Percentiles rank a stretch among this genome's conserved stretches.
Conservation (phyloP, 2,113 vertebrate genomes). For the Meles meles region DNA sequence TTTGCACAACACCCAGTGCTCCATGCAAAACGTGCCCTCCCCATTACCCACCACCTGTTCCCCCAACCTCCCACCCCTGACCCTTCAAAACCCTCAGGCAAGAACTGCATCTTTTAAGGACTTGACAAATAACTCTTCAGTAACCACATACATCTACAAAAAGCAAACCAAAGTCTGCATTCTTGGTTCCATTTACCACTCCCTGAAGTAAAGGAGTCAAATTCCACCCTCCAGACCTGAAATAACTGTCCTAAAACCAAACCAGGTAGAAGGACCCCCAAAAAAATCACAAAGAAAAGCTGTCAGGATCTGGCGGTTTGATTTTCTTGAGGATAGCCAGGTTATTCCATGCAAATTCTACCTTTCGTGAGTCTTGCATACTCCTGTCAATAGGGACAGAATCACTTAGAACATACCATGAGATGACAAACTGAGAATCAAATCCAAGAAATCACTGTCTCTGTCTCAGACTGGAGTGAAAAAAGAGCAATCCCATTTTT, state of each 20-base stretch:
- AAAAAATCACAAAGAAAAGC: background rate
- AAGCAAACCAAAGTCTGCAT: background rate
- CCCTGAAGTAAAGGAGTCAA: background rate
- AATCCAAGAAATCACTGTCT: background rate
- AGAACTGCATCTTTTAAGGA: background rate
- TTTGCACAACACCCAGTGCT: no score
- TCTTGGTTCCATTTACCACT: background rate
- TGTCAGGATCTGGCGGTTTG: background rate
- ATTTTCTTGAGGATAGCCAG: background rate
- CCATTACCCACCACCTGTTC: no score
- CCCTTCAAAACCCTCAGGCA: no score
- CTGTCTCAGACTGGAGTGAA: background rate
- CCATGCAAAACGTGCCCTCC: no score
- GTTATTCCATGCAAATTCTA: background rate
- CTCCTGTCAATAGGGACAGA: background rate
- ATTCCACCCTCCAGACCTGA: background rate
- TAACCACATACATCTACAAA: background rate
- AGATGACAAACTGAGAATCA: background rate
- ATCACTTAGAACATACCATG: background rate
- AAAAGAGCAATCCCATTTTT: background rate
- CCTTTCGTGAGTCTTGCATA: background rate
- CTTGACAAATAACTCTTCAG: background rate
- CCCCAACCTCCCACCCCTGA: no score
- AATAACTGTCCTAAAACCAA: slow-evolving; percentile 10
- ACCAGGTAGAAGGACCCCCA: background rate